These are phyloP conservation scores for Molothrus aeneus DNA, from an alignment of 2,797 vertebrate genomes.

Conservation along the genomic window DNA sequence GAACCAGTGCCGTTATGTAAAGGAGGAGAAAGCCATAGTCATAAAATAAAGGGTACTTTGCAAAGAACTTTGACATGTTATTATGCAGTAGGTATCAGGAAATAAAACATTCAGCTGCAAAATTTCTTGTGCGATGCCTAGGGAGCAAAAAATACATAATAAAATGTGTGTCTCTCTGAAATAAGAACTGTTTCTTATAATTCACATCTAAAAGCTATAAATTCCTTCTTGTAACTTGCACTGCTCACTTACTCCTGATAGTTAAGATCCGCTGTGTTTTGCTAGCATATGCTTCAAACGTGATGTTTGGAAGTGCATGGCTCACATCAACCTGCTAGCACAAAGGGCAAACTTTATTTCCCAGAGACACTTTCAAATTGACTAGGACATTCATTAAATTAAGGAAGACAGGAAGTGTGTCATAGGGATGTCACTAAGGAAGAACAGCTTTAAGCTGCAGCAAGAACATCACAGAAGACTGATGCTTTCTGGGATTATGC, in stretches of 20 bases:
- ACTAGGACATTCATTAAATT: neutral
- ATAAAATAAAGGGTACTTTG: neutral
- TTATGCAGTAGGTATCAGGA: neutral
- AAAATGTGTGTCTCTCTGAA: neutral
- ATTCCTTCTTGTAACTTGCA: neutral
- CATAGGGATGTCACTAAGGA: neutral
- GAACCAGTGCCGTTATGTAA: neutral
- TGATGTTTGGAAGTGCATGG: neutral
- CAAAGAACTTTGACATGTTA: neutral
- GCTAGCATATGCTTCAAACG: neutral
- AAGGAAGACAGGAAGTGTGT: neutral
- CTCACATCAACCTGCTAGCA: neutral
- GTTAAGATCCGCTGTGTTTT: neutral
- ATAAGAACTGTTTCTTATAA: neutral
- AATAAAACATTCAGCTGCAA: neutral
- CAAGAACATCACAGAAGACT: neutral
- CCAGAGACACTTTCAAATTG: neutral
- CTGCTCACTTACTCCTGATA: neutral
- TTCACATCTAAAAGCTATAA: neutral
- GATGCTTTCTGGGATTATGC: neutral
- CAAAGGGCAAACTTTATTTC: neutral
- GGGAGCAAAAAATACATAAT: neutral
- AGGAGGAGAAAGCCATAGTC: neutral
- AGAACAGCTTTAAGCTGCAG: neutral
- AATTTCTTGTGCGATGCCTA: neutral